Percentiles rank a stretch among this genome's conserved stretches.
Evolutionary conservation across 2,888 invertebrate genomes (phyloP).

Genomic region (Machimus atricapillus): DNA sequence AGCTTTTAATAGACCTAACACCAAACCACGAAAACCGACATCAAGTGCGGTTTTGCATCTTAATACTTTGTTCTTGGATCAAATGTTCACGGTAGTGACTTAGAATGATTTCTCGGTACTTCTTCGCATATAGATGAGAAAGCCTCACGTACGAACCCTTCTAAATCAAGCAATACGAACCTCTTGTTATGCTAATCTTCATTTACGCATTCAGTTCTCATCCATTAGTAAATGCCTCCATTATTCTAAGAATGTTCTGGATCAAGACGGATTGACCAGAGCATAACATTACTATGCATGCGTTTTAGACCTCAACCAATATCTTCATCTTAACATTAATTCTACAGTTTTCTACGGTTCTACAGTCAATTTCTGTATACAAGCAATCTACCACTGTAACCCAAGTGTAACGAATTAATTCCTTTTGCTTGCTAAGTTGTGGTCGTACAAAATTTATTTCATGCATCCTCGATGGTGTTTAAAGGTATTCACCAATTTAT

Average conservation of each 20-base stretch:
- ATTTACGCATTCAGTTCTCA: constrained; percentile 18
- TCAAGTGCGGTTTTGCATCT: not conserved
- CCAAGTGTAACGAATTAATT: not conserved
- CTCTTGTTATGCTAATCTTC: constrained; percentile 10
- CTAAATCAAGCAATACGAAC: not conserved
- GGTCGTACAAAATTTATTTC: not conserved
- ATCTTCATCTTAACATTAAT: not conserved
- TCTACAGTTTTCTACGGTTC: not conserved
- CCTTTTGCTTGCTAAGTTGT: not conserved
- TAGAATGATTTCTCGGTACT: not conserved
- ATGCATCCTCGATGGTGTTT: not conserved
- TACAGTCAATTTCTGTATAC: not conserved
- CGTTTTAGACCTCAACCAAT: not conserved
- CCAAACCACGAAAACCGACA: not conserved
- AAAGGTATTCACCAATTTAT: not conserved
- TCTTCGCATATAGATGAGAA: not conserved
- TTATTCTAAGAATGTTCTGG: not conserved
- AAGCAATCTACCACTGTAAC: not conserved
- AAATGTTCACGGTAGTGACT: not conserved
- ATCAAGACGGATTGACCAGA: not conserved
- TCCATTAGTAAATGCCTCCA: constrained; percentile 2
- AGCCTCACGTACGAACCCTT: not conserved
- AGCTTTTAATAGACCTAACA: not conserved
- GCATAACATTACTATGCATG: not conserved
- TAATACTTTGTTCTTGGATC: not conserved